phyloP scores from a whole-genome alignment of 1,140 invertebrate species.

The Dendroctonus ponderosae region DNA sequence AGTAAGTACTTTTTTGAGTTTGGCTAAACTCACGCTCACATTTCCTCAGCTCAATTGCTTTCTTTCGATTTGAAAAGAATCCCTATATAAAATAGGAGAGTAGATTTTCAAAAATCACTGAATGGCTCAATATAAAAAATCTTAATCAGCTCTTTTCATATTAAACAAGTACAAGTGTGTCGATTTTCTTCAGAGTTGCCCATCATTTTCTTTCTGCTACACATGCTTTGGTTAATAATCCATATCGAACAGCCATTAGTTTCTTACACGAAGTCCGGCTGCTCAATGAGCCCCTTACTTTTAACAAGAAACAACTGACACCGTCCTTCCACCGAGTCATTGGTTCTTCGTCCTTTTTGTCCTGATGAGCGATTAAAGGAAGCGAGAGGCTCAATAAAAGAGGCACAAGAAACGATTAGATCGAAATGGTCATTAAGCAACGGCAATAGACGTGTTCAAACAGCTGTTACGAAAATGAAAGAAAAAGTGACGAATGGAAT shows the following conservation, averaged over 20 bases:
- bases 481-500: slow-evolving; percentile 2
- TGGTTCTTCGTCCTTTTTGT: slow-evolving; percentile 9
- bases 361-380: neutral
- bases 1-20: too few species aligned
- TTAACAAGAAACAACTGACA: slow-evolving; percentile 8
- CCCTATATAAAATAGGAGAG: too few species aligned
- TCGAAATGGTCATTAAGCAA: slow-evolving; percentile 2
- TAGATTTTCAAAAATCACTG: too few species aligned
- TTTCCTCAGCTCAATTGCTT: too few species aligned
- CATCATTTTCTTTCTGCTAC: neutral
- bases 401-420: neutral
- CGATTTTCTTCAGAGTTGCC: too few species aligned
- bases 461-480: slow-evolving; percentile 3
- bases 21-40: too few species aligned
- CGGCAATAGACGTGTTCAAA: slow-evolving; percentile 3
- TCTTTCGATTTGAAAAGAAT: too few species aligned
- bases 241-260: slow-evolving; percentile 3
- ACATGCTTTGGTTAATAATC: slow-evolving; percentile 6
- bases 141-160: too few species aligned
- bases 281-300: slow-evolving; percentile 7
- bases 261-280: neutral
- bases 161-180: too few species aligned
- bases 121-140: too few species aligned
- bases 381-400: too few species aligned
- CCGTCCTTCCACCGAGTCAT: neutral